Evolutionary conservation across 2,113 vertebrate genomes (phyloP), one percentile per base, ranked within the genome.

Genomic region (Taxidea taxus): DNA sequence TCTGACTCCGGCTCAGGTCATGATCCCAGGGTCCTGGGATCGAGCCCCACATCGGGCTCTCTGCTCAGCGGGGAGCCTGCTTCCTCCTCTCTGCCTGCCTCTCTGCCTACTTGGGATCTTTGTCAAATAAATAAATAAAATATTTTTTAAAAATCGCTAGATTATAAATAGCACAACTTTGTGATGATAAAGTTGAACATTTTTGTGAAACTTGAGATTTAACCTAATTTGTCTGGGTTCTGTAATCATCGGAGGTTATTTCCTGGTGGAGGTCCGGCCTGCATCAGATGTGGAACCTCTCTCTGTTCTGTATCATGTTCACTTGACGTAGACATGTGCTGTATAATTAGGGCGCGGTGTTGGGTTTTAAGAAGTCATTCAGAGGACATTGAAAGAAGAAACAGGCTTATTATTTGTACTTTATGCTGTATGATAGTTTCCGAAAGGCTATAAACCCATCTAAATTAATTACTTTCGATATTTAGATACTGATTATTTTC

Each of bases 131-230:
- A n/a, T n/a, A n/a, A n/a, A n/a, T n/a, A n/a, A n/a, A n/a, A n/a
- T n/a, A n/a, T n/a, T n/a, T n/a, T n/a, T 78, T 82, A 85, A 88
- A 84, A 89, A 31, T 77, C 29, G 10, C 21, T 68, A 21, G n/a
- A n/a, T n/a, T 75, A 44, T 56, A 86, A 91, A 44, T 42, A 77
- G 25, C 49, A 89, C 20, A 88, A 21, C 86, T 96, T 74, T 62
- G 20, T 87, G 83, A 81, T 95, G 82, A 47, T 81, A 92, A 58
- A 75, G 31, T 64, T 95, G 58, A 34, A 80, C 54, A 15, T 47
- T 70, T 93, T 90, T 58, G 27, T 54, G 62, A 84, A 93, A 87
- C 74, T 93, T 92, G 39, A 87, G 34, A 77, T 97, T 95, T 95
- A 84, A 88, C 47, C 80, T 81, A 12, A 70, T 91, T 64, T 75